phyloP scores from a whole-genome alignment of 2,113 vertebrate species.

The Phylloscopus trochilus region DNA sequence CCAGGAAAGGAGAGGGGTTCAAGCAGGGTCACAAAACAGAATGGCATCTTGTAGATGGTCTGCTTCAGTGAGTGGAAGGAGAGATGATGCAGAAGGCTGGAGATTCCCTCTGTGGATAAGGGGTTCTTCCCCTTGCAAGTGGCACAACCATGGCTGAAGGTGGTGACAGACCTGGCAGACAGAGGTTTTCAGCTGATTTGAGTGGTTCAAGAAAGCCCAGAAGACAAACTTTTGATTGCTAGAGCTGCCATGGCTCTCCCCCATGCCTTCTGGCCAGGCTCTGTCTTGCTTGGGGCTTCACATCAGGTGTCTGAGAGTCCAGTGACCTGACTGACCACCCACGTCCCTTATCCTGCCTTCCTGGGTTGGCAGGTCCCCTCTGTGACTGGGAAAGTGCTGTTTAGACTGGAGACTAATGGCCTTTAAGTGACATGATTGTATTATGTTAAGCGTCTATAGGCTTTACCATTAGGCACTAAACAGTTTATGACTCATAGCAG shows the following conservation, averaged over 20 bases:
- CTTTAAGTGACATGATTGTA: conserved; percentile 57
- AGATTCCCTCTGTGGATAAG: not conserved
- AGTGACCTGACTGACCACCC: conserved; percentile 1
- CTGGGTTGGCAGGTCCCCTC: not conserved
- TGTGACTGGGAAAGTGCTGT: conserved; percentile 28
- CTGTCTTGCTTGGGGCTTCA: not conserved
- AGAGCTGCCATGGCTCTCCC: not conserved
- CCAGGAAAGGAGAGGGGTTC: not conserved
- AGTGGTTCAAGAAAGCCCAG: not conserved
- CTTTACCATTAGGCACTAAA: conserved; percentile 63
- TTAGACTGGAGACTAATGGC: conserved; percentile 59
- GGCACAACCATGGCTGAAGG: not conserved
- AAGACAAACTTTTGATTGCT: not conserved
- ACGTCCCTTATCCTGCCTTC: not conserved
- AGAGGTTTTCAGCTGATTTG: not conserved
- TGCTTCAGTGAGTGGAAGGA: not conserved
- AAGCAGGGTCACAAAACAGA: not conserved
- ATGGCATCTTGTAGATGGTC: not conserved
- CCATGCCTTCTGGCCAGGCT: not conserved
- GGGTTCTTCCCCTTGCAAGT: not conserved
- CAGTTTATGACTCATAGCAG: conserved; percentile 64
- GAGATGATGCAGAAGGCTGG: not conserved
- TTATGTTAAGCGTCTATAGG: conserved; percentile 65
- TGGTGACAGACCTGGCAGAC: not conserved
- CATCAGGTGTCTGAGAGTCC: not conserved